These are phyloP conservation scores for Stomatorhinus ivindoensis DNA, from an alignment of 2,113 vertebrate genomes.

Conservation along the genomic window DNA sequence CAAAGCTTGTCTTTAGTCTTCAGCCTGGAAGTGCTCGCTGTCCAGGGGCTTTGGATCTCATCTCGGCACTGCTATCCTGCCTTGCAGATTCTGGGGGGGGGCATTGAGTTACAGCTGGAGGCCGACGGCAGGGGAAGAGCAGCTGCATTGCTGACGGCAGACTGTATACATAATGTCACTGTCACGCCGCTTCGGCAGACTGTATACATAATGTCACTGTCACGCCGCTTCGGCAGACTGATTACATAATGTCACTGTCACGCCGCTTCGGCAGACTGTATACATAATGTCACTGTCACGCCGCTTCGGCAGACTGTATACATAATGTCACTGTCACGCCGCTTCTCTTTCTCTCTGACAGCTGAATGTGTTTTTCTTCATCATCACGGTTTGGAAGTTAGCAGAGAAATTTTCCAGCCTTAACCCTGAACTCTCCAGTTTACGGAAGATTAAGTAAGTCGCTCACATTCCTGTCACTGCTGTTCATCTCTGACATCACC, in stretches of 20 bases:
- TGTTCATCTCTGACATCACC: neutral
- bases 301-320: neutral
- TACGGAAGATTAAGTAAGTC: constrained; percentile 65
- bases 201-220: neutral
- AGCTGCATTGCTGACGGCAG: neutral
- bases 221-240: neutral
- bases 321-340: neutral
- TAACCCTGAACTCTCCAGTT: constrained; percentile 67
- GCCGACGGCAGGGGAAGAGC: neutral
- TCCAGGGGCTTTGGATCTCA: neutral
- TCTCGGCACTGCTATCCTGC: neutral
- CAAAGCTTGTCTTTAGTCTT: neutral
- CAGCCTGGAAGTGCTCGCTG: neutral
- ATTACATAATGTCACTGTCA: neutral
- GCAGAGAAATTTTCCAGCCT: constrained; percentile 69
- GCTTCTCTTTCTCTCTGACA: neutral
- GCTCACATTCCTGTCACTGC: constrained; percentile 41
- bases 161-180: neutral
- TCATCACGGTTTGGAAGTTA: constrained; percentile 72
- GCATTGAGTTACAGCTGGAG: neutral
- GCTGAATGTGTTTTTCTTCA: constrained; percentile 65
- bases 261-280: neutral
- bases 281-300: neutral
- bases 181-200: neutral
- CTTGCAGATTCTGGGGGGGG: neutral